Percentiles rank a stretch among this genome's conserved stretches.
Evolutionary conservation across 1,140 invertebrate species (phyloP).

Genomic region (Trigoniulus corallinus): DNA sequence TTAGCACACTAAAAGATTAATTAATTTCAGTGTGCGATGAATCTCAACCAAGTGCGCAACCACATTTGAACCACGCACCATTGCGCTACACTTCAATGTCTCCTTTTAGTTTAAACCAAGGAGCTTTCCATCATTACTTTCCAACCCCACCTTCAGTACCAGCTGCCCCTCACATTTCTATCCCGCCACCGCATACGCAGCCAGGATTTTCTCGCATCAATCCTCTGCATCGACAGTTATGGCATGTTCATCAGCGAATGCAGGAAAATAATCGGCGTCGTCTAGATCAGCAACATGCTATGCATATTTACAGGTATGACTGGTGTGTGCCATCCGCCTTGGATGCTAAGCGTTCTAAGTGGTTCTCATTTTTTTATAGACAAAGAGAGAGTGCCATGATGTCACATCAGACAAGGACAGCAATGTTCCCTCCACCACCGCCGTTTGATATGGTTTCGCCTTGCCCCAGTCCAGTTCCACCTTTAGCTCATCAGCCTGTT

Average conservation of each 20-base stretch:
- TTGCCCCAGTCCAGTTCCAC: conserved; percentile 5
- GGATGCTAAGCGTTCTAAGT: no score
- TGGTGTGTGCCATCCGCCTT: no score
- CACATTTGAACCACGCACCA: neutral
- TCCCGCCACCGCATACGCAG: conserved; percentile 12
- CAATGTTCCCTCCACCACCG: conserved; percentile 18
- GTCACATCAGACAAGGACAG: no score
- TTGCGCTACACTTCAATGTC: neutral
- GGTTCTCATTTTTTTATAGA: no score
- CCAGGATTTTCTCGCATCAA: conserved; percentile 38
- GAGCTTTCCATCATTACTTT: conserved; percentile 4
- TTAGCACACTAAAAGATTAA: no score
- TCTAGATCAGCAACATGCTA: conserved; percentile 27
- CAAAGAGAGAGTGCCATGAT: no score
- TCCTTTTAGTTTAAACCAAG: neutral
- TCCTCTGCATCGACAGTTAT: conserved; percentile 50
- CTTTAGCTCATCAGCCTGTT: neutral
- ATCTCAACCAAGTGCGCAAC: neutral
- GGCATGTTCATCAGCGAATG: conserved; percentile 50
- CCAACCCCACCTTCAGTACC: neutral
- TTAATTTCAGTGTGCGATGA: neutral
- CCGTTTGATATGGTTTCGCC: conserved; percentile 17
- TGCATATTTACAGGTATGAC: conserved; percentile 20
- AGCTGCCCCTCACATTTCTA: conserved; percentile 10
- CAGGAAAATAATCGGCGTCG: conserved; percentile 45